Base-by-base conservation (phyloP, 2,113 vertebrate species). In the Melospiza melodia region DNA sequence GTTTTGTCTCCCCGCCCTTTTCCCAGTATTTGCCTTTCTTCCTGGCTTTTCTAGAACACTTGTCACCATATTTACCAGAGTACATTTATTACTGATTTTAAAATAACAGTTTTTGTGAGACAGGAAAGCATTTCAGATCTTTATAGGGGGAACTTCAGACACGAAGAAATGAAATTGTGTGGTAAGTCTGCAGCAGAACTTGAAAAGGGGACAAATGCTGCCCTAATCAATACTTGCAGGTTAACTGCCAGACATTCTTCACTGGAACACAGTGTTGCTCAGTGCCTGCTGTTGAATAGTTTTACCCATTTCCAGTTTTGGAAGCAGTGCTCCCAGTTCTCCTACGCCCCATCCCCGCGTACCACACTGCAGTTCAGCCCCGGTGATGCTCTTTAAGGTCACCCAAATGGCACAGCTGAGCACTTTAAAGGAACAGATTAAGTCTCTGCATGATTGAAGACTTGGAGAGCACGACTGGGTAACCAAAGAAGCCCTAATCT, bases 401-500 rank as follows among this genome's bases (percentile, higher is more conserved):
- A 94, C 39, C 77, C 94, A 90, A 81, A 83, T 23, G 93, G 84
- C 84, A 93, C 1, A 89, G 84, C 75, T 86, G 89, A 88, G 62
- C 82, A 88, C 86, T 67, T 57, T 30, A 62, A 52, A 91, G 73
- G 74, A 96, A 91, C 68, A 97, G 90, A 92, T 91, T 76, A 95
- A 92, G 62, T 17, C 63, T 65, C 80, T 87, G n/a, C 76, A 58
- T 90, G 74, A 97, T 76, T 82, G 93, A 92, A 89, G 88, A 54
- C 69, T 74, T 79, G 84, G 88, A 82, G 87, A 92, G 61, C 79
- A n/a, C 16, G 59, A 58, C 86, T 10, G 13, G 46, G 44, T 83
- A 97, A 89, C 59, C 82, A 94, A 62, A 96, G 88, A 57, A 84
- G 63, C 49, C 80, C 80, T 95, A 78, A 92, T 92, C 83, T 81